Conservation (phyloP, 2,888 invertebrate species). For the Lepas anatifera region DNA sequence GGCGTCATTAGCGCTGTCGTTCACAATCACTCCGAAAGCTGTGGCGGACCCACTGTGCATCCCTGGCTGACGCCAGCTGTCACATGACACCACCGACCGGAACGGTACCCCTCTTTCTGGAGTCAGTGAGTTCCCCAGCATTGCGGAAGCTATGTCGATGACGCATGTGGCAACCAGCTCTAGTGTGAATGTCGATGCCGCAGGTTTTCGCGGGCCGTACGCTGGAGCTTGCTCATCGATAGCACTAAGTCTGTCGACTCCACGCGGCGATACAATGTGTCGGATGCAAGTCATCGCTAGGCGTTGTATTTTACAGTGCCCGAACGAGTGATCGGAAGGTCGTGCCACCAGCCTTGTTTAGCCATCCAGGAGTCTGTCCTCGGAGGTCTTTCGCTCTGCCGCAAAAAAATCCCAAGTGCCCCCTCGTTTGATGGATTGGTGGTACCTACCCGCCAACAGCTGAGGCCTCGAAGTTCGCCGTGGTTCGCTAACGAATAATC, state of each 20-base stretch:
- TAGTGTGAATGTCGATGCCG: neutral
- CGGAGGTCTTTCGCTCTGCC: neutral
- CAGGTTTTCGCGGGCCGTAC: neutral
- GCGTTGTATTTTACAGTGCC: neutral
- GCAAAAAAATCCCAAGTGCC: neutral
- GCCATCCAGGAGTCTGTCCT: neutral
- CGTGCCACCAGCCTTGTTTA: neutral
- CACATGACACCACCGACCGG: neutral
- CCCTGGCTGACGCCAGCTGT: neutral
- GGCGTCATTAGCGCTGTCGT: conserved; percentile 4
- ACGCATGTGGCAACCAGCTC: neutral
- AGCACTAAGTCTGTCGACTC: neutral
- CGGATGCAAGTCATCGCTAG: neutral
- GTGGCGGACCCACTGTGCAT: neutral
- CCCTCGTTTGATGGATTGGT: neutral
- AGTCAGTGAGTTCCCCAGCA: conserved; percentile 2
- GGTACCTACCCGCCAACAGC: neutral
- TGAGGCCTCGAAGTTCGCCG: neutral
- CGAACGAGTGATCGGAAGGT: neutral
- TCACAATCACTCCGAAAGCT: too few relatives aligned
- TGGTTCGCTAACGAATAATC: neutral
- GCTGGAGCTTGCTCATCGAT: neutral
- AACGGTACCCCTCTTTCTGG: neutral
- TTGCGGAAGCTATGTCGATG: neutral
- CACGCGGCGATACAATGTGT: neutral